Conservation (phyloP, 1,140 invertebrate genomes). For the Bombus sibiricus region DNA sequence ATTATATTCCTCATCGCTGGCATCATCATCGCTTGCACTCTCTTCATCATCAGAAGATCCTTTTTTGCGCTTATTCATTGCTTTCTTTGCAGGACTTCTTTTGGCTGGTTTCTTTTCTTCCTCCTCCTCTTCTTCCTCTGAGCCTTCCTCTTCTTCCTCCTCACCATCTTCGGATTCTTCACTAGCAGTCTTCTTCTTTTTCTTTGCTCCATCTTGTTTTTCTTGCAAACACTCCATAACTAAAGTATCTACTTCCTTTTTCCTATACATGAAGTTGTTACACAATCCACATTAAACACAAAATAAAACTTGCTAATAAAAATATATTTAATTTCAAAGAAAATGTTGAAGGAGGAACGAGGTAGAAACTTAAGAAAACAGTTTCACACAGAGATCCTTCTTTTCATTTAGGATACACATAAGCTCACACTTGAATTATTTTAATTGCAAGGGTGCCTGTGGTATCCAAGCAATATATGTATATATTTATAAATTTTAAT, state of each 20-base stretch:
- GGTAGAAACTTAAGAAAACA: constrained; percentile 68
- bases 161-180: constrained; percentile 85
- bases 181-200: constrained; percentile 82
- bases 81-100: constrained; percentile 82
- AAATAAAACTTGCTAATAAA: background rate
- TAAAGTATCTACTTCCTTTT: constrained; percentile 92
- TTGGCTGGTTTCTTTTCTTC: constrained; percentile 86
- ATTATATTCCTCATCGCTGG: constrained; percentile 87
- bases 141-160: constrained; percentile 84
- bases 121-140: constrained; percentile 84
- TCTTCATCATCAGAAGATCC: constrained; percentile 85
- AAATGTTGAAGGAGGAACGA: constrained; percentile 80
- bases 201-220: constrained; percentile 83
- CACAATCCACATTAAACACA: background rate
- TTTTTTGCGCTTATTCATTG: constrained; percentile 83
- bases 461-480: constrained; percentile 57
- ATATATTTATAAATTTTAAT: background rate
- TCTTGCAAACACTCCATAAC: constrained; percentile 90
- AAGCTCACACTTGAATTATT: constrained; percentile 57
- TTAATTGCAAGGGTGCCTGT: constrained; percentile 61
- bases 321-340: background rate
- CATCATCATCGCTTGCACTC: constrained; percentile 85
- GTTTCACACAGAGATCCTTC: constrained; percentile 78
- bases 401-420: constrained; percentile 75
- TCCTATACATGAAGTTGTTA: constrained; percentile 82